Evolutionary conservation across 92 coral and sea anemone genomes (phyloP).

Genomic region (Zoanthus solanderi): DNA sequence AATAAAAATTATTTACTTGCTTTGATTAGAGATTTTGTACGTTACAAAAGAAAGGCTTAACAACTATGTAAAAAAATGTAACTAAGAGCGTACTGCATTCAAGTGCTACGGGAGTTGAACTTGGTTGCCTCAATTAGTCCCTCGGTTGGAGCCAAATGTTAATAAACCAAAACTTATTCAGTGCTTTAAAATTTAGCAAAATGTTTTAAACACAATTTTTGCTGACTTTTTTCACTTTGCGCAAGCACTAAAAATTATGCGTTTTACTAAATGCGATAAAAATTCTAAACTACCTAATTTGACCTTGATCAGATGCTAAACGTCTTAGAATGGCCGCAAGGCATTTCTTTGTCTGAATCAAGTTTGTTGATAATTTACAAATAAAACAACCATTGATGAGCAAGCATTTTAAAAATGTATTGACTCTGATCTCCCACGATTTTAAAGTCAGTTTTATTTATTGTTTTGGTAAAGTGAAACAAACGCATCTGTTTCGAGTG

Average conservation of each 20-base stretch:
- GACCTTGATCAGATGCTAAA: slow-evolving; percentile 9
- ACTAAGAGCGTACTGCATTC: background rate
- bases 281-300: background rate
- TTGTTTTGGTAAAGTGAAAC: background rate
- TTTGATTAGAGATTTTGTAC: slow-evolving; percentile 7
- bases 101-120: background rate
- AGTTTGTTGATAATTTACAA: slow-evolving; percentile 31
- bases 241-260: background rate
- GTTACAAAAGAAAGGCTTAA: background rate
- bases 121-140: background rate
- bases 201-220: background rate
- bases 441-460: slow-evolving; percentile 11
- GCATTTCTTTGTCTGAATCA: slow-evolving; percentile 24
- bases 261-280: slow-evolving; percentile 6
- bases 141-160: slow-evolving; percentile 20
- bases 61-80: background rate
- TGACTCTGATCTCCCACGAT: slow-evolving; percentile 35
- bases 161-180: background rate
- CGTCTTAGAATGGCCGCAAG: slow-evolving; percentile 25
- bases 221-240: background rate
- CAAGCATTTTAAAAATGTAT: slow-evolving; percentile 32
- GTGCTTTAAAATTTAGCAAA: background rate
- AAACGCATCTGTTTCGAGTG: background rate
- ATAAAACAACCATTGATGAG: slow-evolving; percentile 15
- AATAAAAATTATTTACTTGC: background rate